A percentile compares a stretch with the other conserved stretches of the same genome.
Conservation (phyloP, 2,888 invertebrate species). For the Lutraria lutraria region DNA sequence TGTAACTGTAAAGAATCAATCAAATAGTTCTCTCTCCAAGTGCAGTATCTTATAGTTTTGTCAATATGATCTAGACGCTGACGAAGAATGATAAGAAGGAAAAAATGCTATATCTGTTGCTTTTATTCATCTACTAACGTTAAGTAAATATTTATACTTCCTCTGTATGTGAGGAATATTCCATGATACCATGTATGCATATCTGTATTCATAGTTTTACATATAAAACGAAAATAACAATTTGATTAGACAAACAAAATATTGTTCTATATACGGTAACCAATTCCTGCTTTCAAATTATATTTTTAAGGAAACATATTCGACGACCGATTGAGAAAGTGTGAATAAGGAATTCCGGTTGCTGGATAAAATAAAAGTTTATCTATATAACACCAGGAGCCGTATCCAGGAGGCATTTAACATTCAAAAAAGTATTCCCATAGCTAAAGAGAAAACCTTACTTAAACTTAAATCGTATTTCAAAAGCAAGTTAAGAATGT, state of each 20-base stretch:
- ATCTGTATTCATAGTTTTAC: background rate
- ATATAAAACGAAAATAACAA: background rate
- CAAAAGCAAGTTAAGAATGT: no score
- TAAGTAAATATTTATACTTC: background rate
- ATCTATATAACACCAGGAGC: no score
- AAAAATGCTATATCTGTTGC: background rate
- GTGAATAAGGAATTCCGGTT: no score
- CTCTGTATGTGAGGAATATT: background rate
- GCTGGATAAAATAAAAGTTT: no score
- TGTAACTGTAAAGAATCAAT: slow-evolving; percentile 13
- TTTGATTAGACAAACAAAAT: background rate
- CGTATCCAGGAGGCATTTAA: no score
- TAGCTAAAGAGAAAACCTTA: no score
- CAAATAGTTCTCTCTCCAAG: background rate
- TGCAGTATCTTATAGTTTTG: slow-evolving; percentile 18
- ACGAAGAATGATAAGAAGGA: background rate
- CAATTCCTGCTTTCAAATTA: background rate
- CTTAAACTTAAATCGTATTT: no score
- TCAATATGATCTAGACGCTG: slow-evolving; percentile 10
- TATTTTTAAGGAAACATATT: background rate
- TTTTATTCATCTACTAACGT: slow-evolving; percentile 10
- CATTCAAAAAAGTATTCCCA: no score
- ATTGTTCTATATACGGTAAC: background rate
- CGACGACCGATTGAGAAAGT: no score
- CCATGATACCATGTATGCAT: background rate